Base-by-base conservation (phyloP, 2,888 invertebrate genomes). In the Limnephilus rhombicus region DNA sequence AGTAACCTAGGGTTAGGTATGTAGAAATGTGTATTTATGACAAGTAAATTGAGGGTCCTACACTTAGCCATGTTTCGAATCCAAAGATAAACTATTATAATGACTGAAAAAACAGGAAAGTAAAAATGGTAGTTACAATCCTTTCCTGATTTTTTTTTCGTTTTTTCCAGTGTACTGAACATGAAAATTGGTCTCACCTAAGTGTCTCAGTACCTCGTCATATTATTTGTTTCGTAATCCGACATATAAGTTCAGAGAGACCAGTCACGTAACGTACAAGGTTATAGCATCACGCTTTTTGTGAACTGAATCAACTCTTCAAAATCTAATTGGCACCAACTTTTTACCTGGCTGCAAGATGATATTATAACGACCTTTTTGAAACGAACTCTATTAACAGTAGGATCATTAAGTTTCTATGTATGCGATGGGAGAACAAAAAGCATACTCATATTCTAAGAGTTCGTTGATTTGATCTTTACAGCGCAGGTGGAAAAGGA, bases 291-390 rank as follows among this genome's bases (percentile, higher is more conserved):
- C 29, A 87, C 53, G 87, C 87, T 87, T 87, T 87, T 87, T 87
- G 87, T 87, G 87, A 87, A 87, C 34, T 88, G 80, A 90, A 49
- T 85, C 34, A 41, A 37, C 80, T 89, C 85, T 68, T 87, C 53
- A 82, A 92, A 91, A 82, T 49, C 68, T 92, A 92, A 92, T 92
- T 92, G 92, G 92, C 88, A 83, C 85, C 90, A 68, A 2, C 68
- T 9, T 87, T 37, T 53, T 85, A 53, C 80, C 37, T 31, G 53
- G 81, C 90, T 29, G 90, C 90, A 81, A 49, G 86, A 45, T 45
- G 85, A 90, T 92, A 80, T 85, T 86, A 90, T 92, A 92, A 92
- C 85, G 92, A 90, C 80, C 68, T 18, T n/a, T 53, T 80, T 29
- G 85, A 92, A 90, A 80, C 80, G 87, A 81, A 80, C 86, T 90